Evolutionary conservation across 2,113 vertebrate species (phyloP).

Genomic region (Cichladusa arquata): DNA sequence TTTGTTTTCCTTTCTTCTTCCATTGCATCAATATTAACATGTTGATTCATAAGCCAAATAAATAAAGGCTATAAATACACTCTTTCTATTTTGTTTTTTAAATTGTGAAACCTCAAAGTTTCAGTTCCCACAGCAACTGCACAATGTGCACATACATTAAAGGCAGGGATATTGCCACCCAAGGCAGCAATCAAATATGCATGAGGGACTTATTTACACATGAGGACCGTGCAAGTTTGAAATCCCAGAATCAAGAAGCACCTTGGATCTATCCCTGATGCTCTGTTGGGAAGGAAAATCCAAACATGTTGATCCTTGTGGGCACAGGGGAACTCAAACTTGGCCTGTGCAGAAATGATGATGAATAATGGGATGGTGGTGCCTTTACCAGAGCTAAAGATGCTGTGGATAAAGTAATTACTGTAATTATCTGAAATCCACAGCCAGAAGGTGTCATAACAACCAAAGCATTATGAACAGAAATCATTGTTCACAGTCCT

Average conservation of each 20-base stretch:
- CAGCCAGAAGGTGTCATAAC: slow-evolving; percentile 59
- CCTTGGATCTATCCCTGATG: background rate
- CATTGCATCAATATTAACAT: slow-evolving; percentile 54
- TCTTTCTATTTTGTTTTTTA: background rate
- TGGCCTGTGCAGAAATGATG: background rate
- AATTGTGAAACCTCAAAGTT: slow-evolving; percentile 21
- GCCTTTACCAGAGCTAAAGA: background rate
- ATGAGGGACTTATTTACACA: background rate
- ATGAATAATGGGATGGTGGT: background rate
- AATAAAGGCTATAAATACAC: slow-evolving; percentile 41
- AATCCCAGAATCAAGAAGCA: background rate
- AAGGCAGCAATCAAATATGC: slow-evolving; percentile 27
- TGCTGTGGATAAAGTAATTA: background rate
- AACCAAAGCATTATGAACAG: slow-evolving; percentile 33
- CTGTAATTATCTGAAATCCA: slow-evolving; percentile 45
- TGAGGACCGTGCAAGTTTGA: background rate
- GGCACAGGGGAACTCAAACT: background rate
- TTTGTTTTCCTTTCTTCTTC: slow-evolving; percentile 56
- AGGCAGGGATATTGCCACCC: background rate
- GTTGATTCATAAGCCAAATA: slow-evolving; percentile 51
- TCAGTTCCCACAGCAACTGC: slow-evolving; percentile 63
- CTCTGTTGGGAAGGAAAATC: background rate
- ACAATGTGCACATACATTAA: background rate
- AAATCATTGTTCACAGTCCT: background rate
- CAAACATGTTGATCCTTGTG: fast-evolving